A percentile compares a stretch with the other conserved stretches of the same genome.
phyloP scores from a whole-genome alignment of 2,888 invertebrate species.

The Xestia xanthographa region DNA sequence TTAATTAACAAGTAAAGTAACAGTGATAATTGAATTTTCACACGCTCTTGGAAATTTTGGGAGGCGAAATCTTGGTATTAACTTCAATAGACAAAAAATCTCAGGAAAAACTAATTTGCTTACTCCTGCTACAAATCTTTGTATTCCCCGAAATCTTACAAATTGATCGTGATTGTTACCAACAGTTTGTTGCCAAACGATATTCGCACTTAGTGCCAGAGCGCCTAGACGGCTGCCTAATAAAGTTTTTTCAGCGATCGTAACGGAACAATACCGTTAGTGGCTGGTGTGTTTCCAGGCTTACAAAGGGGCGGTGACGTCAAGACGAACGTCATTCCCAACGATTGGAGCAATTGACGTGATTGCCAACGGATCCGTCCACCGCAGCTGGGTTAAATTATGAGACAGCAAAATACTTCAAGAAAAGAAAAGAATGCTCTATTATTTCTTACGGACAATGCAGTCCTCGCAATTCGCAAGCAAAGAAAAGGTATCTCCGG shows the following conservation, averaged over 20 bases:
- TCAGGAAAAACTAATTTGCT: slow-evolving; percentile 16
- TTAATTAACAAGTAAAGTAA: slow-evolving; percentile 25
- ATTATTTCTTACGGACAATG: slow-evolving; percentile 47
- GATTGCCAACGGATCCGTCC: slow-evolving; percentile 76
- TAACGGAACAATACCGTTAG: slow-evolving; percentile 81
- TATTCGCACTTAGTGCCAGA: slow-evolving; percentile 33
- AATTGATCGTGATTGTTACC: slow-evolving; percentile 14
- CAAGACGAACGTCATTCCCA: slow-evolving; percentile 83
- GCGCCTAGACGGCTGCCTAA: slow-evolving; percentile 43
- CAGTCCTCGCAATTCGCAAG: slow-evolving; percentile 22
- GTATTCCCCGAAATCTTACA: slow-evolving; percentile 11
- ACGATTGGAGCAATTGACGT: slow-evolving; percentile 88
- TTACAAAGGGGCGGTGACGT: slow-evolving; percentile 86
- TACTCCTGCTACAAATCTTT: slow-evolving; percentile 6
- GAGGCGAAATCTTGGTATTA: neutral
- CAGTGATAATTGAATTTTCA: slow-evolving; percentile 26
- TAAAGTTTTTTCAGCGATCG: slow-evolving; percentile 61
- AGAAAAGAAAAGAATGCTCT: slow-evolving; percentile 55
- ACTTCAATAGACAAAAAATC: neutral
- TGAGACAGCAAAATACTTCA: slow-evolving; percentile 45
- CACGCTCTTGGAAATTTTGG: neutral
- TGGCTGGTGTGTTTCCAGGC: slow-evolving; percentile 76
- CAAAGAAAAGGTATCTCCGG: slow-evolving; percentile 16
- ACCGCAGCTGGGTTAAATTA: slow-evolving; percentile 54
- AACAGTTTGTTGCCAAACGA: slow-evolving; percentile 22